Evolutionary conservation across 2,888 invertebrate species (phyloP).

Genomic region (Folsomia candida): DNA sequence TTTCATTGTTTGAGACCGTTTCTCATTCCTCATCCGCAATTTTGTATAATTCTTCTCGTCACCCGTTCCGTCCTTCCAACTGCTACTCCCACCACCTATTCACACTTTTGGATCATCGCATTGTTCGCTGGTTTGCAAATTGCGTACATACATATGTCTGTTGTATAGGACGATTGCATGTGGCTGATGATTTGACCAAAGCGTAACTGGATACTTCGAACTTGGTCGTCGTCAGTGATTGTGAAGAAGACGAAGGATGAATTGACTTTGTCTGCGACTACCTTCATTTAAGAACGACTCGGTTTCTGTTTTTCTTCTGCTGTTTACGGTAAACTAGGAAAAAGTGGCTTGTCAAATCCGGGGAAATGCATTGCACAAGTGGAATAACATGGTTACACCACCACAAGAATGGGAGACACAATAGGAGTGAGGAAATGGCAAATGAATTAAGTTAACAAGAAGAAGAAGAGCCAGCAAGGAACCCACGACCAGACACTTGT

Average conservation of each 20-base stretch:
- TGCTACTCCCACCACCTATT: too few relatives aligned
- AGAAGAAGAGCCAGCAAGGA: background rate
- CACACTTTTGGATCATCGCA: background rate
- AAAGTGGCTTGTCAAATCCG: constrained; percentile 12
- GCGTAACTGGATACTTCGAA: constrained; percentile 1
- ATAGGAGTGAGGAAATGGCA: background rate
- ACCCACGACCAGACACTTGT: background rate
- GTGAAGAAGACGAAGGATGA: background rate
- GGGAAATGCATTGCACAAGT: background rate
- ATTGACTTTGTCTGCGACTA: background rate
- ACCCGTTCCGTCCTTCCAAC: background rate
- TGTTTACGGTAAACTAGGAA: constrained; percentile 6
- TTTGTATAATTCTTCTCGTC: background rate
- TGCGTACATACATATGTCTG: background rate
- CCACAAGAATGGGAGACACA: background rate
- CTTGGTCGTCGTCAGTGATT: background rate
- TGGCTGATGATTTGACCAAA: background rate
- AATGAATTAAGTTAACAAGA: background rate
- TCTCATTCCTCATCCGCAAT: background rate
- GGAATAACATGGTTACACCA: background rate
- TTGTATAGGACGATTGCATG: background rate
- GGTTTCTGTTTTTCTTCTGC: background rate
- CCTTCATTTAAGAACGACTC: background rate
- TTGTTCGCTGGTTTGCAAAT: background rate
- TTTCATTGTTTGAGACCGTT: background rate